Evolutionary conservation across 2,113 vertebrate genomes (phyloP).

Genomic region (Platycercus adscitus): DNA sequence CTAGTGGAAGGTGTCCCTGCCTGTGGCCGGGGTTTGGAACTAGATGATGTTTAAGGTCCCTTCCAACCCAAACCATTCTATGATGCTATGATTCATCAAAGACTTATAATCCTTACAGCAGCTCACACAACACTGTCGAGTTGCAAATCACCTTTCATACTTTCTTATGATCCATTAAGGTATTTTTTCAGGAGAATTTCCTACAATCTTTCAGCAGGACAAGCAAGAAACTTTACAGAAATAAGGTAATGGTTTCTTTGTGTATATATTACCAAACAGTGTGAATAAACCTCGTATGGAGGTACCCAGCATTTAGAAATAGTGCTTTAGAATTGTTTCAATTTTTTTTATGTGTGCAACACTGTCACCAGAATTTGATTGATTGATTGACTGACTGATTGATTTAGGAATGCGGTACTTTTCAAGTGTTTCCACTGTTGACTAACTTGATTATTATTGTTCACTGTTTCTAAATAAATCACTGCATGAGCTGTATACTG

Average conservation of each 20-base stretch:
- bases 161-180: background rate
- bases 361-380: background rate
- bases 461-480: conserved; percentile 32
- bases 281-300: background rate
- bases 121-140: background rate
- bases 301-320: background rate
- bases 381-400: background rate
- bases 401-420: background rate
- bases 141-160: background rate
- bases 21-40: background rate
- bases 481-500: background rate
- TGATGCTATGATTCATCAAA: background rate
- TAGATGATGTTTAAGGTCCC: background rate
- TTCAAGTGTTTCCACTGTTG: background rate
- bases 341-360: background rate
- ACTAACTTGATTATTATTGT: background rate
- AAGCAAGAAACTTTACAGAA: background rate
- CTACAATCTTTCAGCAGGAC: background rate
- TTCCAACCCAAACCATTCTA: background rate
- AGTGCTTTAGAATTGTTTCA: background rate
- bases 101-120: background rate
- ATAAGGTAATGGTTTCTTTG: background rate
- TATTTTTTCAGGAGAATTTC: background rate
- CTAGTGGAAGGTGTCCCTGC: background rate
- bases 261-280: background rate